These are phyloP conservation scores for Pipa parva DNA, from an alignment of 2,113 vertebrate species.

Conservation along the genomic window DNA sequence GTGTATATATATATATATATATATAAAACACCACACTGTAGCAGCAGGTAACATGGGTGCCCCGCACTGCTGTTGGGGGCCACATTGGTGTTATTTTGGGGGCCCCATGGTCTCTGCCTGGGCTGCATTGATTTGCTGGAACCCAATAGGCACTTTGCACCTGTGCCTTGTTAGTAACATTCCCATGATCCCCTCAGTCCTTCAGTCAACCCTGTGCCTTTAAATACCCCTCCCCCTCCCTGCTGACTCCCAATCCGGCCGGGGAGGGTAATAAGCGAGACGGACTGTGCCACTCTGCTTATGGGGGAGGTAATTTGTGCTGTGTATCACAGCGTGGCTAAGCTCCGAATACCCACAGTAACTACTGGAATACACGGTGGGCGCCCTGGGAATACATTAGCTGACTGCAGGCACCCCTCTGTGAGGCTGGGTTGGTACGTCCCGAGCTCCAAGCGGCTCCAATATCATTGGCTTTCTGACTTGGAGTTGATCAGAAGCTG, in stretches of 20 bases:
- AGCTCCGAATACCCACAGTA: conserved; percentile 4
- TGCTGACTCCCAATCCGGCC: neutral
- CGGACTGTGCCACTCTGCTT: conserved; percentile 3
- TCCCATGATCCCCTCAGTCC: no score
- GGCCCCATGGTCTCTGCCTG: no score
- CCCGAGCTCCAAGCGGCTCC: conserved; percentile 10
- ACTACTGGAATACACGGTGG: conserved; percentile 9
- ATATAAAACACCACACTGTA: no score
- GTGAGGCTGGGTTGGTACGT: conserved; percentile 41
- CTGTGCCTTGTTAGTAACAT: no score
- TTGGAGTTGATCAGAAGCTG: conserved; percentile 35
- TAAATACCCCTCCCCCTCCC: conserved; percentile 7
- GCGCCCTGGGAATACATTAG: neutral
- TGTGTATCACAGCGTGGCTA: conserved; percentile 11
- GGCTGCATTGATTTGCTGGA: no score
- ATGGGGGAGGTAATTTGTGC: conserved; percentile 11
- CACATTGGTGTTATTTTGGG: no score
- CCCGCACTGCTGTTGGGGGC: no score
- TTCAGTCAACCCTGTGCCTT: conserved; percentile 17
- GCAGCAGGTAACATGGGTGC: no score
- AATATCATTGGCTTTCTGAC: conserved; percentile 5
- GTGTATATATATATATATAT: no score
- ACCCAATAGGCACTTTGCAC: no score
- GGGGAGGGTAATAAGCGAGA: conserved; percentile 17
- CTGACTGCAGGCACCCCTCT: conserved; percentile 36